These are phyloP conservation scores for Apodemus agrarius DNA, from an alignment of 2,797 vertebrate genomes.

Conservation along the genomic window DNA sequence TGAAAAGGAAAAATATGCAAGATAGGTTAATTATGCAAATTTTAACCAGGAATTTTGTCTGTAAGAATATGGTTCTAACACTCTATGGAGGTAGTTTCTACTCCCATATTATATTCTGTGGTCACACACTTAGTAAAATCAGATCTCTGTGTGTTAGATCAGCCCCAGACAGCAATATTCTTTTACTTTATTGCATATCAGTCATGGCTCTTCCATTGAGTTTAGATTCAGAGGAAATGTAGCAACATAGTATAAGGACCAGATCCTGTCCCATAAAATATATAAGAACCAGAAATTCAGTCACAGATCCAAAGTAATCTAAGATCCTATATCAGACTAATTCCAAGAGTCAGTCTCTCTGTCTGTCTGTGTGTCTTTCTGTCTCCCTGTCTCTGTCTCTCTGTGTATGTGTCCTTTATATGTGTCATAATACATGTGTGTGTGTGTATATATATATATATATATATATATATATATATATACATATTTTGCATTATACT, in stretches of 20 bases:
- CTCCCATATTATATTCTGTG: neutral
- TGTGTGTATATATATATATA: too few species aligned
- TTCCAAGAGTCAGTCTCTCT: neutral
- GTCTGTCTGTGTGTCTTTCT: too few species aligned
- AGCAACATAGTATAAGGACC: neutral
- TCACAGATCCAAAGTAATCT: neutral
- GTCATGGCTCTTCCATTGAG: neutral
- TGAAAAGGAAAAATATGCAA: neutral
- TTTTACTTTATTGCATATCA: neutral
- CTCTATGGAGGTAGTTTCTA: neutral
- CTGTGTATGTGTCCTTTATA: too few species aligned
- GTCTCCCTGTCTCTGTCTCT: too few species aligned
- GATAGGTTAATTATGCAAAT: constrained; percentile 22
- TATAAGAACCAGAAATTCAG: neutral
- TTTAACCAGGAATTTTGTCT: constrained; percentile 50
- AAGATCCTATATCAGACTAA: neutral
- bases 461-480: too few species aligned
- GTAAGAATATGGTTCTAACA: neutral
- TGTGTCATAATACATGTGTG: neutral
- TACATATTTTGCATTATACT: neutral
- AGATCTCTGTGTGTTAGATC: neutral
- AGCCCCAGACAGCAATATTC: neutral
- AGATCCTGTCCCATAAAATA: neutral
- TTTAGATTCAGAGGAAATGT: constrained; percentile 5
- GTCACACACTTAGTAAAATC: neutral